phyloP scores from a whole-genome alignment of 2,797 vertebrate genomes.

The Sternotherus odoratus region DNA sequence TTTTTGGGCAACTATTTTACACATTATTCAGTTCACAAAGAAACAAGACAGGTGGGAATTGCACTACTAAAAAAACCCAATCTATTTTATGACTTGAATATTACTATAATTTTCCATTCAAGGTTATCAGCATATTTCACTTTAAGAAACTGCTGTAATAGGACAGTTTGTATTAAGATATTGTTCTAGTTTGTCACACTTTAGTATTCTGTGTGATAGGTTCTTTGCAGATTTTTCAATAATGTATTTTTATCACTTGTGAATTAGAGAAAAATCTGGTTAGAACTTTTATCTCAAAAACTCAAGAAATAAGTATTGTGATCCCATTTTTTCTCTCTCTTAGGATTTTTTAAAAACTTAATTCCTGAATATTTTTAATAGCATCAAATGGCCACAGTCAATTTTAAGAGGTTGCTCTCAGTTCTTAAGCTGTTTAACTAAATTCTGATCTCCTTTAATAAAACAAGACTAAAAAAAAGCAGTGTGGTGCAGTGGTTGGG shows the following conservation, averaged over 20 bases:
- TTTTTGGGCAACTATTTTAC: constrained; percentile 87
- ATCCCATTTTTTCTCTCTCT: neutral
- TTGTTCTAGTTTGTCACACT: neutral
- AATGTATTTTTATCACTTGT: neutral
- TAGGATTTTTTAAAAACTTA: neutral
- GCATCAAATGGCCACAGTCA: neutral
- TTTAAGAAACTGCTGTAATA: neutral
- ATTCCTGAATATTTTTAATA: neutral
- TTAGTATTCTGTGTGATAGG: neutral
- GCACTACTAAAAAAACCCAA: neutral
- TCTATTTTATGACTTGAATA: neutral
- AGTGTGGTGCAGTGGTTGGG: neutral
- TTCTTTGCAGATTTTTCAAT: neutral
- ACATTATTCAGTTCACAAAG: constrained; percentile 77
- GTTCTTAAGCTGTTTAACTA: neutral
- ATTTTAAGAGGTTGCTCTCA: neutral
- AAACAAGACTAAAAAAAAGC: neutral
- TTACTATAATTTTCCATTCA: neutral
- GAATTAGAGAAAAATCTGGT: neutral
- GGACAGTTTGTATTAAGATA: neutral
- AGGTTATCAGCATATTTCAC: neutral
- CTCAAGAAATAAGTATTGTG: neutral
- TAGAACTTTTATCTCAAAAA: neutral
- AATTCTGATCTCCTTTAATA: neutral
- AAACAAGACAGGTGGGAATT: constrained; percentile 79